These are phyloP conservation scores for Gephyroberyx darwinii DNA, from an alignment of 2,797 vertebrate genomes.

Conservation along the genomic window DNA sequence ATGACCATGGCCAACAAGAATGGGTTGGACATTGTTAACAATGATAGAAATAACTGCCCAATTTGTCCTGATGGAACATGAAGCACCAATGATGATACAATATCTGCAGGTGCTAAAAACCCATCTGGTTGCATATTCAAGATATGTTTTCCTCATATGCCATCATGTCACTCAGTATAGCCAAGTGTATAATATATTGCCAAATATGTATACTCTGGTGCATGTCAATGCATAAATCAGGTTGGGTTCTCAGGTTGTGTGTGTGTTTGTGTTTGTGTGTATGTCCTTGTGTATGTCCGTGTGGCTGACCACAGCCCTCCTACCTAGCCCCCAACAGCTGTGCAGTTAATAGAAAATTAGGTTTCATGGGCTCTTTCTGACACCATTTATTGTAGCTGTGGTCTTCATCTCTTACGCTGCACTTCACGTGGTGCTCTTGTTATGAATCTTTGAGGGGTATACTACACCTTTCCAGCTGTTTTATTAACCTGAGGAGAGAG, in stretches of 20 bases:
- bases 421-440: neutral
- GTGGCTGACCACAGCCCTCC: neutral
- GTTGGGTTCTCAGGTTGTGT: neutral
- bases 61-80: neutral
- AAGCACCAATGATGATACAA: neutral
- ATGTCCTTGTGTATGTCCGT: neutral
- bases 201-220: too few species aligned
- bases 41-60: neutral
- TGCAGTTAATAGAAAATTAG: conserved; percentile 1
- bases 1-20: neutral
- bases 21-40: neutral
- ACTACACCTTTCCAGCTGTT: conserved; percentile 9
- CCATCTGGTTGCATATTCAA: neutral
- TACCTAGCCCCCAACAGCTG: neutral
- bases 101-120: neutral
- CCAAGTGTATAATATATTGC: too few species aligned
- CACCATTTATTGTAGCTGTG: conserved; percentile 11
- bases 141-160: too few species aligned
- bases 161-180: too few species aligned
- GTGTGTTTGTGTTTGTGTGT: conserved; percentile 6
- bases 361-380: conserved; percentile 7
- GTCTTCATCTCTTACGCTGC: conserved; percentile 18
- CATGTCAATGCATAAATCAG: too few species aligned
- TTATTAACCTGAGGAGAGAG: neutral
- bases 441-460: conserved; percentile 6